phyloP scores from a whole-genome alignment of 2,797 vertebrate genomes.

The Cyprinella venusta region DNA sequence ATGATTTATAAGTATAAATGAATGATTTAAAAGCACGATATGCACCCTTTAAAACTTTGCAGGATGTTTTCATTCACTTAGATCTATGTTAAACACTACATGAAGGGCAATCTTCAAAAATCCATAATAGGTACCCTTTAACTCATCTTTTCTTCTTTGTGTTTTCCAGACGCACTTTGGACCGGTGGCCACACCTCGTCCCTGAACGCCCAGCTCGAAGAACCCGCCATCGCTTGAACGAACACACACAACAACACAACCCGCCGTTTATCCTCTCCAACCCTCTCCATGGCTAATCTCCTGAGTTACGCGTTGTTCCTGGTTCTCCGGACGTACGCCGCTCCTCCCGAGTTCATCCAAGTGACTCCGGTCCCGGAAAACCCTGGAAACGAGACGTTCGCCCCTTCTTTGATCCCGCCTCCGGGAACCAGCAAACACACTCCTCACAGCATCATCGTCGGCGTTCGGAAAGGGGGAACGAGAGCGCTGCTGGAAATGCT shows the following conservation, averaged over 20 bases:
- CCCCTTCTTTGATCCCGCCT: slow-evolving; percentile 76
- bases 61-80: too few species aligned
- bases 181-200: slow-evolving; percentile 66
- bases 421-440: slow-evolving; percentile 84
- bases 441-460: slow-evolving; percentile 92
- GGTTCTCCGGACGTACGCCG: slow-evolving; percentile 79
- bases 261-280: slow-evolving; percentile 42
- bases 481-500: slow-evolving; percentile 92
- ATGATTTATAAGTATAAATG: too few species aligned
- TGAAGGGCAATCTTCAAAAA: too few species aligned
- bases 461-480: slow-evolving; percentile 92
- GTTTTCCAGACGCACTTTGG: slow-evolving; percentile 76
- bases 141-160: slow-evolving; percentile 68
- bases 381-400: slow-evolving; percentile 76
- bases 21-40: too few species aligned
- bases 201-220: slow-evolving; percentile 66
- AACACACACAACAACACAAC: slow-evolving; percentile 10
- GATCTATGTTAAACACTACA: too few species aligned
- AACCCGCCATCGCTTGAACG: slow-evolving; percentile 58
- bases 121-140: too few species aligned
- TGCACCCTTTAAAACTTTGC: too few species aligned
- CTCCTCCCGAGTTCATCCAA: slow-evolving; percentile 72
- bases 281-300: slow-evolving; percentile 83
- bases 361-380: slow-evolving; percentile 65
- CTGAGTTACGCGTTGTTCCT: slow-evolving; percentile 83